These are phyloP conservation scores for Allophyes oxyacanthae DNA, from an alignment of 2,888 invertebrate species.

Conservation along the genomic window DNA sequence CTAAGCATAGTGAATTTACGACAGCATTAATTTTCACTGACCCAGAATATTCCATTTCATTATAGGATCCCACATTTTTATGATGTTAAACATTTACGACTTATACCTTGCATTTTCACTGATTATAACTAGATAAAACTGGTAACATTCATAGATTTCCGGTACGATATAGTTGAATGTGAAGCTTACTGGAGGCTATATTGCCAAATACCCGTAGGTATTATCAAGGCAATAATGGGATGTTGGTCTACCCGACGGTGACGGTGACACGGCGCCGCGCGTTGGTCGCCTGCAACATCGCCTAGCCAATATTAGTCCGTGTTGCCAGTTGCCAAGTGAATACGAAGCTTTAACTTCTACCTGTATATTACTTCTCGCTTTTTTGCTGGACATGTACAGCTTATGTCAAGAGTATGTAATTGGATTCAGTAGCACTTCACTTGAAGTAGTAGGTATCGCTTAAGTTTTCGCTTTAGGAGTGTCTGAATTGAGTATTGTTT, in stretches of 20 bases:
- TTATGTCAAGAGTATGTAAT: conserved; percentile 7
- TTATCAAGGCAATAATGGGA: no score
- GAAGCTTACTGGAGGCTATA: conserved; percentile 7
- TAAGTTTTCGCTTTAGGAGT: no score
- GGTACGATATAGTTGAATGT: conserved; percentile 16
- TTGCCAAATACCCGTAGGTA: no score
- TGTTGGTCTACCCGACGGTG: no score
- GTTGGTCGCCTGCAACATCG: no score
- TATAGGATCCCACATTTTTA: conserved; percentile 14
- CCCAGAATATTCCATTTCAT: conserved; percentile 17
- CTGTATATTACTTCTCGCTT: background rate
- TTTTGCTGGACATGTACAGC: conserved; percentile 1
- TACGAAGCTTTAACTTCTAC: conserved; percentile 10
- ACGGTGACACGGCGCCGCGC: no score
- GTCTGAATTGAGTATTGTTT: conserved; percentile 21
- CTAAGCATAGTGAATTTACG: conserved; percentile 17
- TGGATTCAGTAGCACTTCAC: conserved; percentile 20
- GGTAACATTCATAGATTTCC: conserved; percentile 26
- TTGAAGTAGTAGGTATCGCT: conserved; percentile 18
- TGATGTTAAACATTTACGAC: conserved; percentile 11
- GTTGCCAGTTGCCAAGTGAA: conserved; percentile 1
- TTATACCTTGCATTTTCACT: conserved; percentile 3
- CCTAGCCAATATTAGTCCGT: no score
- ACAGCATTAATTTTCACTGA: conserved; percentile 22
- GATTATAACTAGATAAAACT: conserved; percentile 19